These are phyloP conservation scores for Syngnathus scovelli DNA, from an alignment of 2,113 vertebrate species.

Conservation along the genomic window DNA sequence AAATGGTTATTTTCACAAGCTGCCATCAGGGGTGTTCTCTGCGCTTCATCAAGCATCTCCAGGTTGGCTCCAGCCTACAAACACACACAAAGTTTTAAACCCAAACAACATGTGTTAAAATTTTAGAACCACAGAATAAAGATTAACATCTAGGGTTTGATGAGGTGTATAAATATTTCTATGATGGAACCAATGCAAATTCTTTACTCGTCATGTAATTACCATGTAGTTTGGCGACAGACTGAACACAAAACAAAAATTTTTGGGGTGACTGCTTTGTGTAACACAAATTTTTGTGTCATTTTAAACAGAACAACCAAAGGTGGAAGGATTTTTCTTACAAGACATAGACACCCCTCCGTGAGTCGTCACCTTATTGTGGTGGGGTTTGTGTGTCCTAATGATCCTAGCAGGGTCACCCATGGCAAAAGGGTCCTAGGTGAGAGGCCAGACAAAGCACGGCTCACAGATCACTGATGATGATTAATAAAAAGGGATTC, in stretches of 20 bases:
- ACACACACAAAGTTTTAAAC: constrained; percentile 2
- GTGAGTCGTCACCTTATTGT: no score
- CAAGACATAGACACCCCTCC: no score
- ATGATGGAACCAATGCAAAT: background rate
- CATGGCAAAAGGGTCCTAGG: no score
- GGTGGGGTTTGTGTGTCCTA: no score
- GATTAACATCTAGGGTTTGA: background rate
- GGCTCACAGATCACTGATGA: no score
- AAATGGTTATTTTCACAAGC: constrained; percentile 91
- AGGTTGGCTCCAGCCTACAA: constrained; percentile 90
- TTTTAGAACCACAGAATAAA: background rate
- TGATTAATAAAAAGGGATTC: no score
- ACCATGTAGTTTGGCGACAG: background rate
- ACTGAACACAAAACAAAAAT: background rate
- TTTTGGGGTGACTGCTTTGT: no score
- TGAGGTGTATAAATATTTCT: background rate
- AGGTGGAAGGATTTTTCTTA: no score
- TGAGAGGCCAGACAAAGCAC: no score
- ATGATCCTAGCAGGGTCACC: no score
- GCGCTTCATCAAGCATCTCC: constrained; percentile 88
- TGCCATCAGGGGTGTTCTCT: constrained; percentile 89
- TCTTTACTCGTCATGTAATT: background rate
- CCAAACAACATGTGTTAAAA: background rate
- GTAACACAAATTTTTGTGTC: no score
- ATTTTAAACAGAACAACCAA: no score